Percentiles rank a stretch among this genome's conserved stretches.
Evolutionary conservation across 2,888 invertebrate species (phyloP).

Genomic region (Cinara cedri): DNA sequence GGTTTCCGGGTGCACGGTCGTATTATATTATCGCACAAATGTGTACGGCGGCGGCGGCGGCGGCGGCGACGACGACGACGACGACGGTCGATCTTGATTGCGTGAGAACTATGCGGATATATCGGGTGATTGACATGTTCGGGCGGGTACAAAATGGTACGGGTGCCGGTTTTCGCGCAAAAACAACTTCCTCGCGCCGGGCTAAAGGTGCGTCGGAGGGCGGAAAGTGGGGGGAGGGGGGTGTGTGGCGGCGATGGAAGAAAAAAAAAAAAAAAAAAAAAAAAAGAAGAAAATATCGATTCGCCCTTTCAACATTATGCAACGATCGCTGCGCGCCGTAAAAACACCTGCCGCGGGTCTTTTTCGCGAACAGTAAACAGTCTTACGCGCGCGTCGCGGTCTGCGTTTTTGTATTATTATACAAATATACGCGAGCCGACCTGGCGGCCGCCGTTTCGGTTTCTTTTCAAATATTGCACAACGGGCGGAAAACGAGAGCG

Average conservation of each 20-base stretch:
- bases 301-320: conserved; percentile 53
- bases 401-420: not conserved
- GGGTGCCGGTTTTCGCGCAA: conserved; percentile 45
- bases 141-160: not conserved
- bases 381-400: conserved; percentile 11
- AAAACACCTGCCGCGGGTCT: conserved; percentile 50
- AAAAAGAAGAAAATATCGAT: conserved; percentile 37
- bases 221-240: too few relatives aligned
- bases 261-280: too few relatives aligned
- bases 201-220: too few relatives aligned
- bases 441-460: conserved; percentile 35
- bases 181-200: conserved; percentile 53
- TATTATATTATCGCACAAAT: conserved; percentile 3
- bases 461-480: conserved; percentile 46
- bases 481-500: conserved; percentile 40
- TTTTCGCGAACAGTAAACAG: conserved; percentile 30
- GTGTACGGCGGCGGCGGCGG: not conserved
- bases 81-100: conserved; percentile 40
- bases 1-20: conserved; percentile 43
- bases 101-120: conserved; percentile 48
- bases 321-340: conserved; percentile 6
- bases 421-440: not conserved
- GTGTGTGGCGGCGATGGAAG: too few relatives aligned
- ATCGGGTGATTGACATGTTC: conserved; percentile 50
- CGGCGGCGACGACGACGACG: too few relatives aligned